These are phyloP conservation scores for Ashinkailepas kermadecensis DNA, from an alignment of 2,888 invertebrate species.

Conservation along the genomic window DNA sequence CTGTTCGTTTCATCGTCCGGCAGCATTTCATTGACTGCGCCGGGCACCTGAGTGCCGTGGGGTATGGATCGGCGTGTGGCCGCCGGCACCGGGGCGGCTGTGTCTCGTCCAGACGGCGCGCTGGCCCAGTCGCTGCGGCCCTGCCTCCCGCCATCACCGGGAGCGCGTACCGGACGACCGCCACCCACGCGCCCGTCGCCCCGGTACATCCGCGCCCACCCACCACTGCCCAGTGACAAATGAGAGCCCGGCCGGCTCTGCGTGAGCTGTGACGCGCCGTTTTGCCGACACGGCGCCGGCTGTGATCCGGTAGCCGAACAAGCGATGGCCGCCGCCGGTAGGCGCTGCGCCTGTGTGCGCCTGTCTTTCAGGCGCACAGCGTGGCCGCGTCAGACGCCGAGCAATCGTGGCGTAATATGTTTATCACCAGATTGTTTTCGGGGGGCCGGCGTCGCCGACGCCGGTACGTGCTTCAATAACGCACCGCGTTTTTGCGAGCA, in stretches of 20 bases:
- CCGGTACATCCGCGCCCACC: background rate
- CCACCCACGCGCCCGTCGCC: background rate
- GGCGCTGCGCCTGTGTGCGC: background rate
- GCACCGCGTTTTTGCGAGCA: slow-evolving; percentile 5
- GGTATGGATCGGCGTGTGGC: background rate
- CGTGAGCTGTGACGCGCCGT: background rate
- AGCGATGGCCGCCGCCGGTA: background rate
- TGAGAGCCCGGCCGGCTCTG: background rate
- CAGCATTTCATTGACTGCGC: slow-evolving; percentile 12
- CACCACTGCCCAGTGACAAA: background rate
- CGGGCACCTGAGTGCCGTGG: background rate
- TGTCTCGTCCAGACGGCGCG: too few species aligned
- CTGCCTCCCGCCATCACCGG: background rate
- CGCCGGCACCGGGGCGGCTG: background rate
- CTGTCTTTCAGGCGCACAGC: background rate
- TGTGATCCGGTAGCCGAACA: background rate
- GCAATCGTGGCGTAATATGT: slow-evolving; percentile 12
- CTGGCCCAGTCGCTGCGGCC: too few species aligned
- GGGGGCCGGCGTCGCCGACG: background rate
- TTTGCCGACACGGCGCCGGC: background rate
- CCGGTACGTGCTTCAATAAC: background rate
- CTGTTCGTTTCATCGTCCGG: background rate
- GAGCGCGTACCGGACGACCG: background rate
- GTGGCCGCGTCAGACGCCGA: background rate
- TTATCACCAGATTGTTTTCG: background rate